Base-by-base conservation (phyloP, 2,113 vertebrate genomes). In the Myxocyprinus asiaticus region DNA sequence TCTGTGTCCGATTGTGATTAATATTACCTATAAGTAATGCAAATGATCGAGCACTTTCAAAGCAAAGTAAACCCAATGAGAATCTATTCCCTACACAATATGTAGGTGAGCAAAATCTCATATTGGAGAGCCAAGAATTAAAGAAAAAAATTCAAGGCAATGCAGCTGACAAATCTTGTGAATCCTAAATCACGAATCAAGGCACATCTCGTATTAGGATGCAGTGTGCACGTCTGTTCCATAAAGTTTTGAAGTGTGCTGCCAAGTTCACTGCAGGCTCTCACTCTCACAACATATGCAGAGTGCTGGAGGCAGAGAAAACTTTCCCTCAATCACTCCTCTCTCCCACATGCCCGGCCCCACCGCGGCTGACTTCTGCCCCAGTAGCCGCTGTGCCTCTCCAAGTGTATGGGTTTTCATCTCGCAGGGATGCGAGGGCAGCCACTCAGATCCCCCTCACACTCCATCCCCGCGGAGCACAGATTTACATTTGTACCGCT, bases 291-390 rank as follows among this genome's bases (percentile, higher is more conserved):
- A 82, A 81, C 70, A 66, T 68, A 68, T 66, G 74, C 62, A 74
- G 81, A 80, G 76, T 55, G 91, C 90, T 87, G 11, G 79, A 86
- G 91, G 91, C 84, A 77, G 44, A 86, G 78, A 92, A 90, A 85
- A 89, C 87, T 88, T 86, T 79, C 71, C 66, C 68, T 82, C 74
- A 78, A 78, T 85, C 81, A 81, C 86, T 88, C 85, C 76, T 85
- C 83, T 88, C 81, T 69, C 66, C 77, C 85, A 85, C 83, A 84
- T 79, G 80, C 70, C 7, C 45, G 14, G 83, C 89, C 90, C 87
- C 86, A 82, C 64, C 84, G 90, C 89, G 88, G 82, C 89, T 92
- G 91, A 93, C 93, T 91, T 91, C 80, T 92, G 89, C 89, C 90
- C 88, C 3, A 3, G 22, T 33, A 33, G 22, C 22, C 22, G 22